A percentile compares a stretch with the other conserved stretches of the same genome.
These are phyloP conservation scores for Aspidoscelis tigris DNA, from an alignment of 2,113 vertebrate genomes.

Conservation along the genomic window DNA sequence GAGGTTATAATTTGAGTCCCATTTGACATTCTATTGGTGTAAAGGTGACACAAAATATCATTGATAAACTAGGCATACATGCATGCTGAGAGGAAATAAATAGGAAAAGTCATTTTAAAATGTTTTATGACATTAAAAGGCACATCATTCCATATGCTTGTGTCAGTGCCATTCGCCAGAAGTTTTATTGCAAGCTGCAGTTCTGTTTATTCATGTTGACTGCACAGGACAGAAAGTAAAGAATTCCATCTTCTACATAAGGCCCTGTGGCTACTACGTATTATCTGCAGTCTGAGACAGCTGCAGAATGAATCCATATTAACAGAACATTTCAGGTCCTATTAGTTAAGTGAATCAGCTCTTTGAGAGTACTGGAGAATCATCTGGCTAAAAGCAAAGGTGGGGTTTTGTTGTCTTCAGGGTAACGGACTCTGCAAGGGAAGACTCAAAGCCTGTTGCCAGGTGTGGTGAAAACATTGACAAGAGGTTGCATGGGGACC, in stretches of 20 bases:
- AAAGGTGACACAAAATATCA: neutral
- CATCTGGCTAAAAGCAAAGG: neutral
- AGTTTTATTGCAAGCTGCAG: slow-evolving; percentile 41
- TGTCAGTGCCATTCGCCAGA: neutral
- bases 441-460: neutral
- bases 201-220: slow-evolving; percentile 38
- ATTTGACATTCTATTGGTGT: rapidly evolving
- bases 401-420: neutral
- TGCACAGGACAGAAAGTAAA: neutral
- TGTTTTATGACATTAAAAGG: slow-evolving; percentile 34
- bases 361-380: neutral
- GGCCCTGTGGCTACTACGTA: neutral
- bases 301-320: neutral
- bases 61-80: neutral
- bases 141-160: neutral
- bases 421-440: neutral
- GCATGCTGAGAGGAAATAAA: neutral
- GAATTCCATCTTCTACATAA: neutral
- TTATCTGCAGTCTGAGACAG: neutral
- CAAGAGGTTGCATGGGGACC: no score
- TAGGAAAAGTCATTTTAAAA: neutral
- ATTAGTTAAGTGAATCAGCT: neutral
- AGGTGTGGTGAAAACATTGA: no score
- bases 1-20: rapidly evolving
- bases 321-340: neutral